A percentile compares a stretch with the other conserved stretches of the same genome.
These are phyloP conservation scores for Thaumatotibia leucotreta DNA, from an alignment of 1,140 invertebrate species.

Conservation along the genomic window DNA sequence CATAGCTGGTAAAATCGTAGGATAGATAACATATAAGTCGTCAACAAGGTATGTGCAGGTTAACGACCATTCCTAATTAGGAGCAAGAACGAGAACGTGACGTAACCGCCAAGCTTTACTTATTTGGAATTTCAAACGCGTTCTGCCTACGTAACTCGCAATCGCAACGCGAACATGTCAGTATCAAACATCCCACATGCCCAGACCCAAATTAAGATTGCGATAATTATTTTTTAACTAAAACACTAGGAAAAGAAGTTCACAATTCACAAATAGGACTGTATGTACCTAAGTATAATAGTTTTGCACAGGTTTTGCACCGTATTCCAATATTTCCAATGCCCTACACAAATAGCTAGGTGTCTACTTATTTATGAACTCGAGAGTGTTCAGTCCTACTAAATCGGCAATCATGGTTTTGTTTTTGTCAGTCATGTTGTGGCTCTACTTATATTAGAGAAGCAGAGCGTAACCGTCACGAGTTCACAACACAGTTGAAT, in stretches of 20 bases:
- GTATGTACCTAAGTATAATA: not conserved
- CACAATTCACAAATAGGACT: too few species aligned
- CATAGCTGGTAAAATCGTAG: too few species aligned
- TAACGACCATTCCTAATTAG: constrained; percentile 43
- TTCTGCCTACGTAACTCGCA: constrained; percentile 19
- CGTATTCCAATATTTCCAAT: too few species aligned
- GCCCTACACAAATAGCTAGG: too few species aligned
- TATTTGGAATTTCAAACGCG: constrained; percentile 31
- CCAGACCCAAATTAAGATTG: not conserved
- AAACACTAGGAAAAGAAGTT: not conserved
- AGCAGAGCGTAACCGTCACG: too few species aligned
- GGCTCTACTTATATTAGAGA: too few species aligned
- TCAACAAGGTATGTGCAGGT: constrained; percentile 27
- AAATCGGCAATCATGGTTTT: too few species aligned
- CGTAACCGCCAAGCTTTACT: constrained; percentile 29
- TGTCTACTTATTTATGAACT: too few species aligned
- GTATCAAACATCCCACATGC: constrained; percentile 43
- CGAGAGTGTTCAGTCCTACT: too few species aligned
- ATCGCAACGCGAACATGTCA: constrained; percentile 7
- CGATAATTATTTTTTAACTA: not conserved
- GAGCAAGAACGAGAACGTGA: constrained; percentile 27
- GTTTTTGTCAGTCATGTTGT: too few species aligned
- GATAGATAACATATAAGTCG: not conserved
- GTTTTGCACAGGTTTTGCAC: too few species aligned
- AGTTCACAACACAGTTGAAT: too few species aligned